Conservation (phyloP, 2,888 invertebrate species). For the Pachydiplax longipennis region DNA sequence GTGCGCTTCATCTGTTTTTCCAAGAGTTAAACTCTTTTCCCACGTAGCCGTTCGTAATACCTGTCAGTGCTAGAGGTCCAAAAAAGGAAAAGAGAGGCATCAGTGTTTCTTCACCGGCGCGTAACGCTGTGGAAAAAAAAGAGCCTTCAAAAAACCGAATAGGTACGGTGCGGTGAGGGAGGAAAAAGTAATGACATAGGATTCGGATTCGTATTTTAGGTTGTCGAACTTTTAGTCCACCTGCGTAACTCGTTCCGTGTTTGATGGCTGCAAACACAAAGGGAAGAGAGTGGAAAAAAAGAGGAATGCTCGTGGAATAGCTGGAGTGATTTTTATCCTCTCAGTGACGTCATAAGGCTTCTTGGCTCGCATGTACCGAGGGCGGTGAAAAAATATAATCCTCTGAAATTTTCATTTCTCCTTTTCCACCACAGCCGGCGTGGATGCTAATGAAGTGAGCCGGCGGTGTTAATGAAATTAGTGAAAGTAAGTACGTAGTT, state of each 20-base stretch:
- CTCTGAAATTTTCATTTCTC: neutral
- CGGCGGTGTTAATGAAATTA: too few species aligned
- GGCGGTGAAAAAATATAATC: neutral
- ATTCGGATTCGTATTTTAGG: neutral
- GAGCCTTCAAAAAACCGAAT: neutral
- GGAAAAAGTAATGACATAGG: neutral
- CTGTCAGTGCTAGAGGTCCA: neutral
- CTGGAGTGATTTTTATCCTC: neutral
- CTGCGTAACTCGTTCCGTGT: neutral
- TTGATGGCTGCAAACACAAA: neutral
- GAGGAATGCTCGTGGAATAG: neutral
- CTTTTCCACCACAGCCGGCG: neutral
- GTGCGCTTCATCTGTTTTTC: conserved; percentile 10
- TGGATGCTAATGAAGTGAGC: too few species aligned
- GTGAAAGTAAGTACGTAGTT: too few species aligned
- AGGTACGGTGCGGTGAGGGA: too few species aligned
- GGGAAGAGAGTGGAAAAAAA: neutral
- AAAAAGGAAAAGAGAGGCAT: neutral
- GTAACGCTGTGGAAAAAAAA: neutral
- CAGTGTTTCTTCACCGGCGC: neutral
- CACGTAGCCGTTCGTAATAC: neutral
- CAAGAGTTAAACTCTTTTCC: conserved; percentile 3
- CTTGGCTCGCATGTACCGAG: neutral
- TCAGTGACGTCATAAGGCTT: neutral
- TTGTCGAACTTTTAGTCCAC: neutral